phyloP scores from a whole-genome alignment of 2,113 vertebrate species.

The Rhinichthys klamathensis region DNA sequence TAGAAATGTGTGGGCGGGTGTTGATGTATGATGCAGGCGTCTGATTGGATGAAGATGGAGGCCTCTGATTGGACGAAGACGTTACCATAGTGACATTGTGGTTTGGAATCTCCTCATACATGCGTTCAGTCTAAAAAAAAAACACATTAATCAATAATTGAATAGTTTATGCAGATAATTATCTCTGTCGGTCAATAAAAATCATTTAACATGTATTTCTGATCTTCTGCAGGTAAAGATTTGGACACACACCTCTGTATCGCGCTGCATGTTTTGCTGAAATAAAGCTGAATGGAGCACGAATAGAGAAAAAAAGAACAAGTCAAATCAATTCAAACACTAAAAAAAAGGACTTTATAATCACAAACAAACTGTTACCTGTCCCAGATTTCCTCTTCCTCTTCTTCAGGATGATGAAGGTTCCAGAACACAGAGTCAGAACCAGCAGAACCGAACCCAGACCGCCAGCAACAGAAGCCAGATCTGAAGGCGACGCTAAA shows the following conservation, averaged over 20 bases:
- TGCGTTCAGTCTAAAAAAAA: not conserved
- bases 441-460: slow-evolving; percentile 15
- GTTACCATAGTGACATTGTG: not conserved
- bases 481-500: not conserved
- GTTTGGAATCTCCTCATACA: not conserved
- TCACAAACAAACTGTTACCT: slow-evolving; percentile 1
- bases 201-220: not conserved
- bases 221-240: not conserved
- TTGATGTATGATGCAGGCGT: not conserved
- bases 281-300: not conserved
- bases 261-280: not conserved
- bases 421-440: not conserved
- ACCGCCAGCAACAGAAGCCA: not conserved
- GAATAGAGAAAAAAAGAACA: not conserved
- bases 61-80: not conserved
- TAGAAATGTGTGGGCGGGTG: not conserved
- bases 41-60: not conserved
- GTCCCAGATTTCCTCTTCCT: not conserved
- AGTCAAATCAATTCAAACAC: no score
- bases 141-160: not conserved
- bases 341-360: no score
- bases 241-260: not conserved
- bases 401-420: not conserved
- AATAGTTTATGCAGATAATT: no score
- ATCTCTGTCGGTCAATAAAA: not conserved